phyloP scores from a whole-genome alignment of 2,113 vertebrate genomes.

The Zosterops pallidus region DNA sequence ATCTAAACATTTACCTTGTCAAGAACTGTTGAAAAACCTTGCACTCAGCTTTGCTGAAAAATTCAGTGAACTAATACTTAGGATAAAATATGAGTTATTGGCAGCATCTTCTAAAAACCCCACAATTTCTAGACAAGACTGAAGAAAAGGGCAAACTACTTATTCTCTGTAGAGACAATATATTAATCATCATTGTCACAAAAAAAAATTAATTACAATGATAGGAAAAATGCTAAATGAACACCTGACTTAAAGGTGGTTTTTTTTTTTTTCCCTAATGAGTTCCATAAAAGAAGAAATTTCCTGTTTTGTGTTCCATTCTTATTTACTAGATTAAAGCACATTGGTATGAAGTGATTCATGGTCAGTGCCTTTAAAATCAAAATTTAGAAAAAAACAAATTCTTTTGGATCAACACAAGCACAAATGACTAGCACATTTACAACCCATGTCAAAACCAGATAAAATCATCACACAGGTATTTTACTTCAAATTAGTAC shows the following conservation, averaged over 20 bases:
- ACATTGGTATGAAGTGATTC: not conserved
- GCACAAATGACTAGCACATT: not conserved
- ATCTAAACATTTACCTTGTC: conserved; percentile 10
- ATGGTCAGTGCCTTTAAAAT: not conserved
- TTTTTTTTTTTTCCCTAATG: not conserved
- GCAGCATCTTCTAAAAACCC: not conserved
- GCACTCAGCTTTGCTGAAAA: not conserved
- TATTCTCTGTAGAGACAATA: not conserved
- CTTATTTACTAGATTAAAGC: not conserved
- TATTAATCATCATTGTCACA: not conserved
- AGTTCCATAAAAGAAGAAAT: not conserved
- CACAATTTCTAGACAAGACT: not conserved
- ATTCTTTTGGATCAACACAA: not conserved
- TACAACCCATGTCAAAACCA: not conserved
- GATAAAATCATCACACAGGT: not conserved
- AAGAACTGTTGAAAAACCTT: not conserved
- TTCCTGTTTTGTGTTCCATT: not conserved
- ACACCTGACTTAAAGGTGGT: not conserved
- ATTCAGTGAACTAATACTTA: not conserved
- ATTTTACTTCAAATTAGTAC: not conserved
- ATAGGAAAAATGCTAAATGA: not conserved
- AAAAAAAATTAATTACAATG: not conserved
- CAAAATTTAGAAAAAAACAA: not conserved
- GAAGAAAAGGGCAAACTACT: not conserved
- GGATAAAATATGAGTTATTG: not conserved